Base-by-base conservation (phyloP, 2,797 vertebrate genomes). In the Falco naumanni region DNA sequence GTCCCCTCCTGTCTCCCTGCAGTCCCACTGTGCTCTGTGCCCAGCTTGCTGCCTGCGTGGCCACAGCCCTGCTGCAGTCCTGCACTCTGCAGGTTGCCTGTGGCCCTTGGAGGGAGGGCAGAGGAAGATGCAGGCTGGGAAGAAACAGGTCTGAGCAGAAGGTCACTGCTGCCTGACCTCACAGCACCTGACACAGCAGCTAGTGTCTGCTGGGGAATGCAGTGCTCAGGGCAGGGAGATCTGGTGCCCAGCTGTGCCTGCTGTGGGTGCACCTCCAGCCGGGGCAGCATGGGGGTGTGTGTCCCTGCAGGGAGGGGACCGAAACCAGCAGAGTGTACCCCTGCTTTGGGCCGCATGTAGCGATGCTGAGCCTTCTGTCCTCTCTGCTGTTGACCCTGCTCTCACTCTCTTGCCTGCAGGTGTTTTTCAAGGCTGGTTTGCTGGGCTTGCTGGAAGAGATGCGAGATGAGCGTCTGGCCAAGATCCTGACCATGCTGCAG, bases 341-440 rank as follows among this genome's bases (percentile, higher is more conserved):
- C 71, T 51, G 10, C 57, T 43, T 19, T 20, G 33, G 66, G 79
- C 33, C 1, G 0, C 8, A 2, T 3, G 9, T 7, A 65, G 45
- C 15, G 69, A 16, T 11, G 29, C 69, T 34, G 41, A 77, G 54
- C 51, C 26, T 12, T 37, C 41, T 71, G 65, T 56, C 63, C 48
- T 63, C 34, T 56, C 50, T 74, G 47, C 60, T 79, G 37, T 9
- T 79, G 54, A 85, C 84, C 61, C 59, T 7, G 6, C 41, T 72
- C 60, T 57, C 22, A 2, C 18, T 48, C 34, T 53, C 45, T 37
- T 88, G 60, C 64, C 59, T 88, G 7, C 81, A 99, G 99, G 99
- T 99, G 95, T 99, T 99, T 97, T 99, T 99, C 96, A 99, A 99
- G 95, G 98, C 98, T 2, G 99, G 99, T 41, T 98, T 99, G 91